Conservation (phyloP, 2,888 invertebrate species). For the Pinctada fucata region DNA sequence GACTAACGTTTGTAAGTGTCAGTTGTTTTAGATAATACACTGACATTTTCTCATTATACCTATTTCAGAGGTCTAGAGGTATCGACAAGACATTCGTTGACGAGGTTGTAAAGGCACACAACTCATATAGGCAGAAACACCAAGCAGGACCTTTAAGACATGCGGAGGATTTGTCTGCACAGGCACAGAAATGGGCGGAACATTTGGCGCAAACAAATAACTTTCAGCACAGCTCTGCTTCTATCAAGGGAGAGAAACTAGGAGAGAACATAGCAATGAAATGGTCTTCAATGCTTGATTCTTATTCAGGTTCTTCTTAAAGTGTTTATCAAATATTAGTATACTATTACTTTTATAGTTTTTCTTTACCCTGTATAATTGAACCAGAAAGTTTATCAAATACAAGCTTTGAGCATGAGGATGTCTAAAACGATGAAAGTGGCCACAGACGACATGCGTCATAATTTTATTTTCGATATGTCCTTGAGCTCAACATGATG, state of each 20-base stretch:
- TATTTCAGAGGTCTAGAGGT: conserved; percentile 42
- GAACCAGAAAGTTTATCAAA: neutral
- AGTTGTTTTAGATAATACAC: no score
- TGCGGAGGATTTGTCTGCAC: conserved; percentile 69
- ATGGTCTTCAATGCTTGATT: conserved; percentile 65
- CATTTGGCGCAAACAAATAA: conserved; percentile 89
- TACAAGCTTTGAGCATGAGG: no score
- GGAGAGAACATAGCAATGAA: conserved; percentile 73
- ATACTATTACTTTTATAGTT: neutral
- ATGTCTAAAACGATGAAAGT: no score
- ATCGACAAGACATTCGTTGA: conserved; percentile 63
- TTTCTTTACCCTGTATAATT: neutral
- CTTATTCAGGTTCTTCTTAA: conserved; percentile 61
- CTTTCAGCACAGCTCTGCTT: conserved; percentile 85
- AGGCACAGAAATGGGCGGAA: conserved; percentile 89
- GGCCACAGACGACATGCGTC: no score
- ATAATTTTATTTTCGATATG: no score
- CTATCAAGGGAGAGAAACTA: conserved; percentile 84
- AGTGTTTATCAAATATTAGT: neutral
- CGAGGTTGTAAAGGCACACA: conserved; percentile 68
- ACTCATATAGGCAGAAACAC: conserved; percentile 71
- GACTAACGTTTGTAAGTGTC: no score
- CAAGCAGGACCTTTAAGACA: conserved; percentile 67
- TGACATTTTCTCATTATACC: neutral
- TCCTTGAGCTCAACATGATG: no score